Base-by-base conservation (phyloP, 2,113 vertebrate genomes). In the Limnothrissa miodon region DNA sequence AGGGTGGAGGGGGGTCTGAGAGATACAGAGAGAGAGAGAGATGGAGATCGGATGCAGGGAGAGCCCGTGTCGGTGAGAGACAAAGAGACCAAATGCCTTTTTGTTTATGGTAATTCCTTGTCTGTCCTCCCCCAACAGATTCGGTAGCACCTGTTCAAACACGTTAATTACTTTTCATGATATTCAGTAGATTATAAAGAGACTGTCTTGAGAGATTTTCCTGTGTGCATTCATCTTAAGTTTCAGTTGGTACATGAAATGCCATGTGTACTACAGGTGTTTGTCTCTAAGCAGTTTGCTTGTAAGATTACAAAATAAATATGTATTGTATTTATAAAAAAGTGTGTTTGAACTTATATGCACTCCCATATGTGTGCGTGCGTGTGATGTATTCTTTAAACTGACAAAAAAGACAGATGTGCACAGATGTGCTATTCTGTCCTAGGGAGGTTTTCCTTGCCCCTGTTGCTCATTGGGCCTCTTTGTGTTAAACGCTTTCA, bases 41-140 rank as follows among this genome's bases (percentile, higher is more conserved):
- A 78, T n/a, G n/a, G n/a, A 42, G 42, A 42, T 42, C 42, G 42
- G 6, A 42, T 4, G 80, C 17, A 33, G 17, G 13, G 10, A 78
- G 46, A 23, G 84, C 42, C 78, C 56, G n/a, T n/a, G n/a, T 42
- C 81, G 48, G 51, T 59, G 81, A 45, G 59, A 39, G 79, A 48
- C 85, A 79, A 82, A 70, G 23, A 59, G 83, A 88, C 62, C 66
- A 84, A 85, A n/a, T 42, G 53, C 13, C 19, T 59, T 85, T 83
- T 83, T 85, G 78, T 78, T 21, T 21, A 48, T 39, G 62, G 5
- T 80, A 33, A 15, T 78, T 81, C 10, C 81, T 29, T 83, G 19
- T 80, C n/a, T 82, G 21, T 84, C 51, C 51, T 56, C 51, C 21
- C 19, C 51, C 21, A 56, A 56, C 51, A 56, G 51, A 56, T 21